phyloP scores from a whole-genome alignment of 2,113 vertebrate genomes.

The Mola mola region DNA sequence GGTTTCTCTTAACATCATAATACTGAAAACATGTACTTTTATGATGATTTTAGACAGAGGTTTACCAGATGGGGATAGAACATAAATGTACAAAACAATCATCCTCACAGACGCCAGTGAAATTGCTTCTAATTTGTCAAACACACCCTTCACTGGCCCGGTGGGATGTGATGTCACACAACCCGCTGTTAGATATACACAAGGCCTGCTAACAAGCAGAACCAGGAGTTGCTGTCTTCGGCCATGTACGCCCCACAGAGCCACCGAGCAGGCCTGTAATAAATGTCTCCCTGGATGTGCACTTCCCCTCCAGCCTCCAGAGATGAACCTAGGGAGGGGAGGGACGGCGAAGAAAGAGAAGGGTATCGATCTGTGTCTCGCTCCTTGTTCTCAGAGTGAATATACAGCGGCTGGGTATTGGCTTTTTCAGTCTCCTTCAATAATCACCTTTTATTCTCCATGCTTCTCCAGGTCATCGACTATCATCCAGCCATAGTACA shows the following conservation, averaged over 20 bases:
- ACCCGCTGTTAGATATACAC: constrained; percentile 31
- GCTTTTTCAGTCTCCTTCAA: constrained; percentile 61
- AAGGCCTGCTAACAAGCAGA: constrained; percentile 56
- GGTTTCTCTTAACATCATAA: background rate
- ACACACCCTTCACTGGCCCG: constrained; percentile 29
- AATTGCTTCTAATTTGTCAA: constrained; percentile 55
- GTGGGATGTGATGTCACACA: constrained; percentile 45
- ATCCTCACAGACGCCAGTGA: constrained; percentile 25
- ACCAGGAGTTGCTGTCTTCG: constrained; percentile 24
- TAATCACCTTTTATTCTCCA: constrained; percentile 55
- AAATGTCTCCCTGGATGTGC: constrained; percentile 53
- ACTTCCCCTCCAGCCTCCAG: constrained; percentile 45
- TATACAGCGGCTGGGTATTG: constrained; percentile 59
- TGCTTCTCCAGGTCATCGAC: constrained; percentile 22
- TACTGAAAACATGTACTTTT: constrained; percentile 2
- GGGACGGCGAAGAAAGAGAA: constrained; percentile 19
- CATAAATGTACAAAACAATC: constrained; percentile 37
- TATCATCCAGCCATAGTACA: constrained; percentile 23
- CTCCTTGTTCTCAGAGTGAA: constrained; percentile 68
- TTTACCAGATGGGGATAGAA: constrained; percentile 4
- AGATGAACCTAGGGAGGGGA: constrained; percentile 47
- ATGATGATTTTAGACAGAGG: background rate
- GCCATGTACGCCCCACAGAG: constrained; percentile 47
- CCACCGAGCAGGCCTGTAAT: constrained; percentile 55
- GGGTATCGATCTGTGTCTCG: constrained; percentile 57